Percentiles rank a stretch among this genome's conserved stretches.
phyloP scores from a whole-genome alignment of 2,888 invertebrate genomes.

The Eilema caniola region DNA sequence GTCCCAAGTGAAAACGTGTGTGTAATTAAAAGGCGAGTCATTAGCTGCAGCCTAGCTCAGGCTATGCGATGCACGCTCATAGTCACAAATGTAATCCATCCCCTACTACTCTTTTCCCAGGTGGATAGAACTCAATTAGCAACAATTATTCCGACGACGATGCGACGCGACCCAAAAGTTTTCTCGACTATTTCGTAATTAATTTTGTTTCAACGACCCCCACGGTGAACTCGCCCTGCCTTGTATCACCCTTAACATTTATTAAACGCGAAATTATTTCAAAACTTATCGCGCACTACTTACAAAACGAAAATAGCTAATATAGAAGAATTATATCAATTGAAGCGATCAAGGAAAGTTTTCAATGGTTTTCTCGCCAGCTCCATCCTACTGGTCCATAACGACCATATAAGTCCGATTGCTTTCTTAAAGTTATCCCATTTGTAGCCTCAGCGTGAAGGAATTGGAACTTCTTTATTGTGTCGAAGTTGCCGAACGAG shows the following conservation, averaged over 20 bases:
- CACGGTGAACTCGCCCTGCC: constrained; percentile 59
- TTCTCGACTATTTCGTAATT: constrained; percentile 80
- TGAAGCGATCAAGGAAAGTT: constrained; percentile 79
- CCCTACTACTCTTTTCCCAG: constrained; percentile 61
- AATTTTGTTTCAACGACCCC: constrained; percentile 77
- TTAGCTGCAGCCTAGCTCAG: constrained; percentile 51
- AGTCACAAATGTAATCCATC: constrained; percentile 60
- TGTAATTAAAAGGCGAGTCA: constrained; percentile 62
- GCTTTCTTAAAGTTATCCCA: constrained; percentile 86
- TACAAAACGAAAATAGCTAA: constrained; percentile 55
- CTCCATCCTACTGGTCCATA: constrained; percentile 78
- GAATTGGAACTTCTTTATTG: constrained; percentile 83
- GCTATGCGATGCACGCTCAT: constrained; percentile 36
- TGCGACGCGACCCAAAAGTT: constrained; percentile 77
- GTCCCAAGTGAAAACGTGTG: constrained; percentile 32
- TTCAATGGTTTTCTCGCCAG: constrained; percentile 79
- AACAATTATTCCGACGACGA: constrained; percentile 79
- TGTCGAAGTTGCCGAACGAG: constrained; percentile 78
- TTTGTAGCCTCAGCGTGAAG: constrained; percentile 78
- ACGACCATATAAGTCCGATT: constrained; percentile 85
- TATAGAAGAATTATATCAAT: constrained; percentile 73
- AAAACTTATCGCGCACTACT: constrained; percentile 53
- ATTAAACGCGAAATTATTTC: constrained; percentile 61
- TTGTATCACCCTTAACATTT: constrained; percentile 54
- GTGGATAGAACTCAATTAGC: constrained; percentile 81